phyloP scores from a whole-genome alignment of 2,888 invertebrate genomes.

The Epiblema foenella region DNA sequence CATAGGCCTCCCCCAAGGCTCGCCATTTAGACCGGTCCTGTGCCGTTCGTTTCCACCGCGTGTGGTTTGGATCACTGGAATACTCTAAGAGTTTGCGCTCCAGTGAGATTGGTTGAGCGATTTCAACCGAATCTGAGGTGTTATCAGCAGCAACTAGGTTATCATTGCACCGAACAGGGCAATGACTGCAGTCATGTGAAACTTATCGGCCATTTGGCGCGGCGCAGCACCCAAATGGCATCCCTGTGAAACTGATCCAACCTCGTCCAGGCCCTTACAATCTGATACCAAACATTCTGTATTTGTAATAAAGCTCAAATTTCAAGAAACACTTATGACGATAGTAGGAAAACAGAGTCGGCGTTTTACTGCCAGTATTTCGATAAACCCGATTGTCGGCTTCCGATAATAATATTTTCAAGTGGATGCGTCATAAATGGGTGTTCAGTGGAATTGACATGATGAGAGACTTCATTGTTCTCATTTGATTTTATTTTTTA shows the following conservation, averaged over 20 bases:
- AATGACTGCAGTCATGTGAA: slow-evolving; percentile 48
- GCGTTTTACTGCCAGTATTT: slow-evolving; percentile 9
- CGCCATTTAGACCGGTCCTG: too few relatives aligned
- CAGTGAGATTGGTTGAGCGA: too few relatives aligned
- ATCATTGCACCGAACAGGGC: slow-evolving; percentile 43
- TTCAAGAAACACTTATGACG: not conserved
- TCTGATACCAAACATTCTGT: not conserved
- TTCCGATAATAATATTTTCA: slow-evolving; percentile 35
- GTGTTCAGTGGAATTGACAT: too few relatives aligned
- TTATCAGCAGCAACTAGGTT: slow-evolving; percentile 22
- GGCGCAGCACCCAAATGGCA: slow-evolving; percentile 23
- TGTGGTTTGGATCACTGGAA: too few relatives aligned
- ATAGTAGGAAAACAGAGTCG: not conserved
- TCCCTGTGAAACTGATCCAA: not conserved
- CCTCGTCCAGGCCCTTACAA: not conserved
- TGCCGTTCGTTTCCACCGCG: too few relatives aligned
- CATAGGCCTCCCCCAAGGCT: too few relatives aligned
- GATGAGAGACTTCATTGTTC: too few relatives aligned
- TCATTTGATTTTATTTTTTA: too few relatives aligned
- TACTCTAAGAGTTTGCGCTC: too few relatives aligned
- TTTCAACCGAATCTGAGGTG: too few relatives aligned
- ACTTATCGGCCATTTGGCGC: slow-evolving; percentile 37
- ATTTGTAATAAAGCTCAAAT: not conserved
- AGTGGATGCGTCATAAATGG: slow-evolving; percentile 34
- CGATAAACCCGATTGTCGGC: slow-evolving; percentile 37